Conservation (phyloP, 2,888 invertebrate species). For the Macrosiphum euphorbiae region DNA sequence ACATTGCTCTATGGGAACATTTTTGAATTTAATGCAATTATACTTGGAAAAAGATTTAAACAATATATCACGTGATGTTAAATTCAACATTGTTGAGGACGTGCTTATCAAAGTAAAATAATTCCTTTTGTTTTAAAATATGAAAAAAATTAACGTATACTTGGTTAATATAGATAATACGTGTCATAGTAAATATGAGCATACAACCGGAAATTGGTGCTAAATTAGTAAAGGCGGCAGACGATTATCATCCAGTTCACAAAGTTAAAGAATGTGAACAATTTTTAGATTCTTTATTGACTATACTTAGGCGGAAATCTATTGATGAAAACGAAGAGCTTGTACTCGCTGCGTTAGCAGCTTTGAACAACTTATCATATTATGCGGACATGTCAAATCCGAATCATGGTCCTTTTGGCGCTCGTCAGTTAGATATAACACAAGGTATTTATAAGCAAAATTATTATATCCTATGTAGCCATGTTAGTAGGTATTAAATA, state of each 20-base stretch:
- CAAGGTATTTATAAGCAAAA: constrained; percentile 70
- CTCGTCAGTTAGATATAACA: constrained; percentile 72
- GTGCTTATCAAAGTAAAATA: constrained; percentile 77
- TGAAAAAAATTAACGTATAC: background rate
- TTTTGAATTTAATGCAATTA: constrained; percentile 73
- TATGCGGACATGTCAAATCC: constrained; percentile 74
- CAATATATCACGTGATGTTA: constrained; percentile 49
- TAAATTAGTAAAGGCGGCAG: constrained; percentile 72
- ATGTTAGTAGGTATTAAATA: constrained; percentile 2
- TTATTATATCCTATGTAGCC: background rate
- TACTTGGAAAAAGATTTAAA: constrained; percentile 72
- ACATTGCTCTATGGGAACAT: constrained; percentile 73
- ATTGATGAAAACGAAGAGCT: constrained; percentile 79
- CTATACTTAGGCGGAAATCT: constrained; percentile 70
- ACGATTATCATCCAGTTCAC: constrained; percentile 52
- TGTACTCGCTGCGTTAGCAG: constrained; percentile 82
- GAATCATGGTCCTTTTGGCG: constrained; percentile 71
- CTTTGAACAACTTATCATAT: constrained; percentile 88
- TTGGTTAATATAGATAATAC: constrained; percentile 75
- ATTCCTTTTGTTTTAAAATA: background rate
- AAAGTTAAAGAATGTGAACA: constrained; percentile 64
- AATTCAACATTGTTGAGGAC: constrained; percentile 75
- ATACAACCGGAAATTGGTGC: constrained; percentile 83
- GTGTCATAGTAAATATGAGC: constrained; percentile 88
- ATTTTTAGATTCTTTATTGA: constrained; percentile 70